These are phyloP conservation scores for Neogale vison DNA, from an alignment of 2,113 vertebrate genomes.

Conservation along the genomic window DNA sequence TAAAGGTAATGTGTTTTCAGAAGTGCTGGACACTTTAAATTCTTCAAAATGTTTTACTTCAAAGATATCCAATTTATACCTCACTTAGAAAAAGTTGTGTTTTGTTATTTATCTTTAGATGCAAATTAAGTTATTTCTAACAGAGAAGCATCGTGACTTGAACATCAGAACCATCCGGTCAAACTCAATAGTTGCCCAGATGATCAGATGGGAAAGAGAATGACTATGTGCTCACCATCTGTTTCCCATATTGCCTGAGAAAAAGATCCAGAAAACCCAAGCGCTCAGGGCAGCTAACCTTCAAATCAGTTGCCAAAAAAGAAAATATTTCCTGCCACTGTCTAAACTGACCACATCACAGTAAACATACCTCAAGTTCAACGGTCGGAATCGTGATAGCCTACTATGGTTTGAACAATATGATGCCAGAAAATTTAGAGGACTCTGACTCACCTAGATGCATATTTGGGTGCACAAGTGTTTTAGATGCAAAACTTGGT, in stretches of 20 bases:
- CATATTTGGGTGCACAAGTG: not conserved
- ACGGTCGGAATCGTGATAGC: not conserved
- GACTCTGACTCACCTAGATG: not conserved
- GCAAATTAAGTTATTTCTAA: conserved; percentile 65
- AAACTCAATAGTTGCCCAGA: not conserved
- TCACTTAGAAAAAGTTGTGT: not conserved
- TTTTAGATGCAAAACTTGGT: not conserved
- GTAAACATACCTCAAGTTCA: not conserved
- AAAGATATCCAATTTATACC: not conserved
- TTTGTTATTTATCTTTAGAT: conserved; percentile 52
- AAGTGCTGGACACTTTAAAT: not conserved
- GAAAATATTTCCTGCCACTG: not conserved
- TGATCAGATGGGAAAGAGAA: not conserved
- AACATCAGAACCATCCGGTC: not conserved
- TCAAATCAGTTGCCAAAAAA: not conserved
- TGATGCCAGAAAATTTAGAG: not conserved
- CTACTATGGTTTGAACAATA: not conserved
- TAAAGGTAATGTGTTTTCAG: not conserved
- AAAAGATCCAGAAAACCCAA: not conserved
- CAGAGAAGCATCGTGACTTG: not conserved
- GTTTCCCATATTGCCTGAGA: conserved; percentile 35
- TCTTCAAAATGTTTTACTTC: conserved; percentile 3
- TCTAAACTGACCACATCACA: not conserved
- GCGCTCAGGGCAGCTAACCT: not conserved
- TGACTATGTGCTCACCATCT: conserved; percentile 11